Evolutionary conservation across 2,113 vertebrate species (phyloP).

Genomic region (Copsychus sechellarum): DNA sequence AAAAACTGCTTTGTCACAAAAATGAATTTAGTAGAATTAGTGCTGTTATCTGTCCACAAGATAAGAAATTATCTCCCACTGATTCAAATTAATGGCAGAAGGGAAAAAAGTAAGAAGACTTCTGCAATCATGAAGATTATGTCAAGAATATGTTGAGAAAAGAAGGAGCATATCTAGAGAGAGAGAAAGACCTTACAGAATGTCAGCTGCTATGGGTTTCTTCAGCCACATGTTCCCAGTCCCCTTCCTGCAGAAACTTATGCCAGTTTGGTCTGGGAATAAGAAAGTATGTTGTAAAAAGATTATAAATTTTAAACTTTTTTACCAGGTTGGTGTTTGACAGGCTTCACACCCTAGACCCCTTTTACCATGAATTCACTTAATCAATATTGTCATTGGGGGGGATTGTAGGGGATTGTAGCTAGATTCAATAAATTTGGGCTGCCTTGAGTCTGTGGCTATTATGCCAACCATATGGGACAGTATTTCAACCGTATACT

Average conservation of each 20-base stretch:
- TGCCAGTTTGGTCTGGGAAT: neutral
- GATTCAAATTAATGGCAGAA: neutral
- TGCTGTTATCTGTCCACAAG: neutral
- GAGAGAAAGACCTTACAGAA: neutral
- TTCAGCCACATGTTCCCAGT: neutral
- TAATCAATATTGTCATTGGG: fast-evolving
- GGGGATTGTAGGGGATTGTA: neutral
- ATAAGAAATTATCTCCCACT: neutral
- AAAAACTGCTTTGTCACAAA: neutral
- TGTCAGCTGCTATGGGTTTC: neutral
- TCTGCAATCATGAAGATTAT: neutral
- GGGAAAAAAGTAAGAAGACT: neutral
- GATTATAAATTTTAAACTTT: neutral
- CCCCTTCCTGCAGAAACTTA: neutral
- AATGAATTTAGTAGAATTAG: neutral
- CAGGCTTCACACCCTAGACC: neutral
- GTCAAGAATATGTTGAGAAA: neutral
- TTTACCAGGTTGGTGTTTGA: neutral
- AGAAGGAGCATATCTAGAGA: neutral
- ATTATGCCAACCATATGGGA: neutral
- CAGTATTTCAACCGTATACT: neutral
- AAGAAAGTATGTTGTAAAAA: neutral
- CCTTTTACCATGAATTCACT: neutral
- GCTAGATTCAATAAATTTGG: neutral
- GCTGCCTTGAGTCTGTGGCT: neutral